These are phyloP conservation scores for Eumacrocentrus americanus DNA, from an alignment of 2,888 invertebrate genomes.

Conservation along the genomic window DNA sequence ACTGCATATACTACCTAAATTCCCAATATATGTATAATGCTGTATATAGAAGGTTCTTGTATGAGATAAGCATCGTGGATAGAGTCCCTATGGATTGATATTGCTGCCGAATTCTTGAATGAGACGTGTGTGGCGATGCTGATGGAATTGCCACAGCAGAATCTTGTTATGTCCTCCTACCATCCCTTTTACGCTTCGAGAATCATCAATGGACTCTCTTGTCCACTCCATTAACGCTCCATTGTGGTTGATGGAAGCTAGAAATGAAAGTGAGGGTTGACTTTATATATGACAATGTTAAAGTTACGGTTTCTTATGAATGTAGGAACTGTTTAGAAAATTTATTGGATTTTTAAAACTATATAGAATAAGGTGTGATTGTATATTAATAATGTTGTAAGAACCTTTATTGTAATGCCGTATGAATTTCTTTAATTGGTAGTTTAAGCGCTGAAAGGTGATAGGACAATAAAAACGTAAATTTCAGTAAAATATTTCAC, in stretches of 20 bases:
- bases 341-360: too few species aligned
- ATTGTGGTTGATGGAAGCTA: slow-evolving; percentile 34
- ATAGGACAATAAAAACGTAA: too few species aligned
- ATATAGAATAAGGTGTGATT: too few species aligned
- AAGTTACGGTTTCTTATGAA: too few species aligned
- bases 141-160: slow-evolving; percentile 11
- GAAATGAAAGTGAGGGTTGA: background rate
- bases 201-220: slow-evolving; percentile 45
- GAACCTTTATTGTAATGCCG: too few species aligned
- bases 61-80: background rate
- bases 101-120: slow-evolving; percentile 12
- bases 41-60: background rate
- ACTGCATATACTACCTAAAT: too few species aligned
- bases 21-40: slow-evolving; percentile 5
- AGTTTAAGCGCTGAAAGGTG: too few species aligned
- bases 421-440: too few species aligned
- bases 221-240: slow-evolving; percentile 40
- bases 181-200: slow-evolving; percentile 35
- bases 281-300: background rate
- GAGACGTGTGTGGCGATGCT: slow-evolving; percentile 10
- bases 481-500: too few species aligned
- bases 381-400: too few species aligned
- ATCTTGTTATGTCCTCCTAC: slow-evolving; percentile 5
- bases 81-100: slow-evolving; percentile 9
- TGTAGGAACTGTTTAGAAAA: too few species aligned